Base-by-base conservation (phyloP, 2,888 invertebrate species). In the Drosophila maculinotata region DNA sequence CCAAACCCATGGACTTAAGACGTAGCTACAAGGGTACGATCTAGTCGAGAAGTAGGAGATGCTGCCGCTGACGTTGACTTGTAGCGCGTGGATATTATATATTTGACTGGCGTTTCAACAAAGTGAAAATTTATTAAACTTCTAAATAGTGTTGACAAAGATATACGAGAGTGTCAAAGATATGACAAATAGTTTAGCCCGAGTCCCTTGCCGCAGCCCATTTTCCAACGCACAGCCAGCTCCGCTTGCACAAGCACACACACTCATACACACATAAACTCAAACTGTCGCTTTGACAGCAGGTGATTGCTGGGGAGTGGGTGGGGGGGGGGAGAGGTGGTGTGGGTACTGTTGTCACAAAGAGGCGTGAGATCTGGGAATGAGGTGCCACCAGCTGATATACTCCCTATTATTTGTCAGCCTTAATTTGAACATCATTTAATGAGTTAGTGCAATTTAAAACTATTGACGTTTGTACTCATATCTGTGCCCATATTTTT, bases 101-200 rank as follows among this genome's bases (percentile, higher is more conserved):
- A 49, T 71, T 79, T 79, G 79, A 79, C 63, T 54, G 67, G 66
- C 72, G 54, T 78, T 79, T 77, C 72, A 66, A 64, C 74, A 83
- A 63, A 69, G 72, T 76, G 71, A 69, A 84, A 87, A 88, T 71
- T 84, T 84, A 87, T 89, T 82, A 79, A 87, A 78, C 75, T 86
- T 82, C 68, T 77, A 79, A 77, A 80, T 87, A 78, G 79, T 87
- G 88, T 87, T 89, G 90, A 89, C 89, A 89, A 87, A 84, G 89
- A 89, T 87, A 86, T 87, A 89, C 84, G 79, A 79, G 74, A 71
- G 65, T 77, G 77, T 79, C 86, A 86, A 80, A 82, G 86, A 83
- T 83, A 73, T 86, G 83, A 82, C 82, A 82, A 82, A 82, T 86
- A 86, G 83, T 82, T 86, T 49, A 31, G 54, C 44, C 35, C 31